These are phyloP conservation scores for Solenopsis invicta DNA, from an alignment of 1,140 invertebrate species.

Conservation along the genomic window DNA sequence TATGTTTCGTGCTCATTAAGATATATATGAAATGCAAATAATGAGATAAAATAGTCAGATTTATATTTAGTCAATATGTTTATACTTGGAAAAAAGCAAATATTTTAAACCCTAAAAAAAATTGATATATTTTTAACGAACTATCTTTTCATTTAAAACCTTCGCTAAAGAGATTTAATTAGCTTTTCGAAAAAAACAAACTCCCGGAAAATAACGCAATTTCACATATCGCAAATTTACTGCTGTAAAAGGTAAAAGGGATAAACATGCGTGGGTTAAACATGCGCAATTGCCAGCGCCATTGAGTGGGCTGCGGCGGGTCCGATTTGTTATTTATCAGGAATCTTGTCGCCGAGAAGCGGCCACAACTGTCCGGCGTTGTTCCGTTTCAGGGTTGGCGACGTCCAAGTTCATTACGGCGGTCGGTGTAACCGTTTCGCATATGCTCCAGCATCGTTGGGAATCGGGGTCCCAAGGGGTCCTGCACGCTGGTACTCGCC, in stretches of 20 bases:
- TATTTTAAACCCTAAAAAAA: background rate
- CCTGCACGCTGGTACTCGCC: constrained; percentile 47
- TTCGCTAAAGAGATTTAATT: background rate
- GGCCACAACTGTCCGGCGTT: constrained; percentile 31
- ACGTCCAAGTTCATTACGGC: constrained; percentile 70
- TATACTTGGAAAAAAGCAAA: background rate
- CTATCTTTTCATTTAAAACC: background rate
- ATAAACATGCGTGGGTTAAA: background rate
- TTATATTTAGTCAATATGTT: background rate
- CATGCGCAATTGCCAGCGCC: background rate
- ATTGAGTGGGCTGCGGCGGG: constrained; percentile 1
- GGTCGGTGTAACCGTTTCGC: constrained; percentile 61
- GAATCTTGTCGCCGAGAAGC: constrained; percentile 48
- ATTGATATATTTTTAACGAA: background rate
- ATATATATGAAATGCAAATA: background rate
- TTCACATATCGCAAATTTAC: background rate
- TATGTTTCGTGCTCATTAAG: background rate
- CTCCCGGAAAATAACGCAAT: background rate
- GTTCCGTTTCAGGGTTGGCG: constrained; percentile 59
- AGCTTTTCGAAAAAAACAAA: background rate
- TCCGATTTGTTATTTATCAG: constrained; percentile 62
- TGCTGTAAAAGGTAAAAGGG: background rate
- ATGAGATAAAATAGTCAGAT: background rate
- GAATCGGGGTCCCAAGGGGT: constrained; percentile 66
- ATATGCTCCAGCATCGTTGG: constrained; percentile 69